phyloP scores from a whole-genome alignment of 2,888 invertebrate genomes.

The Dynastes tityus region DNA sequence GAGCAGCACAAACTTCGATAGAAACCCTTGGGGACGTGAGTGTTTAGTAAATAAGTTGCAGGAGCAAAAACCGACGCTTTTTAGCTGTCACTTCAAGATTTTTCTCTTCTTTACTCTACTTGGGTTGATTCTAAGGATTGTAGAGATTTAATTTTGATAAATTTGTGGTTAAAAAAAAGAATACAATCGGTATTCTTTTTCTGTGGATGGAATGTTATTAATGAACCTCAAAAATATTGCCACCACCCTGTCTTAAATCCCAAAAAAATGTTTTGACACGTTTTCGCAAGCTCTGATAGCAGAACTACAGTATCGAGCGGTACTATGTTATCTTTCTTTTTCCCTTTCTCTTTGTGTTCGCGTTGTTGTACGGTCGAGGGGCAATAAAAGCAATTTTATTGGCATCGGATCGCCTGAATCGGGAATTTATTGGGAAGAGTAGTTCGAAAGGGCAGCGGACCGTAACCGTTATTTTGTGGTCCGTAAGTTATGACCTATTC shows the following conservation, averaged over 20 bases:
- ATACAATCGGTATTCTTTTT: too few species aligned
- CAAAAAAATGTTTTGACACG: too few species aligned
- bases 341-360: neutral
- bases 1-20: neutral
- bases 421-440: constrained; percentile 35
- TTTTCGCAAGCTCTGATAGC: too few species aligned
- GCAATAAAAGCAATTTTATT: constrained; percentile 43
- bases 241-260: too few species aligned
- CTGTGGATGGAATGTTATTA: too few species aligned
- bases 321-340: neutral
- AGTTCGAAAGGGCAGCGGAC: constrained; percentile 21
- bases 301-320: too few species aligned
- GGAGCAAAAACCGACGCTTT: constrained; percentile 8
- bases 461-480: constrained; percentile 31
- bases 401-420: constrained; percentile 30
- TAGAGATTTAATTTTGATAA: too few species aligned
- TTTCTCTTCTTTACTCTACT: neutral
- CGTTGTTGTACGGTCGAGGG: constrained; percentile 44
- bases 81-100: constrained; percentile 17
- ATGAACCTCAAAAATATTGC: too few species aligned
- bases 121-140: too few species aligned
- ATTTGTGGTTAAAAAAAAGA: too few species aligned
- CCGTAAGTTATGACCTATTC: constrained; percentile 42
- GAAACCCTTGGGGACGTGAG: constrained; percentile 25
- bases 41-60: constrained; percentile 41